Evolutionary conservation across 2,888 invertebrate species (phyloP), one percentile per base, ranked within the genome.

Genomic region (Dryobota labecula): DNA sequence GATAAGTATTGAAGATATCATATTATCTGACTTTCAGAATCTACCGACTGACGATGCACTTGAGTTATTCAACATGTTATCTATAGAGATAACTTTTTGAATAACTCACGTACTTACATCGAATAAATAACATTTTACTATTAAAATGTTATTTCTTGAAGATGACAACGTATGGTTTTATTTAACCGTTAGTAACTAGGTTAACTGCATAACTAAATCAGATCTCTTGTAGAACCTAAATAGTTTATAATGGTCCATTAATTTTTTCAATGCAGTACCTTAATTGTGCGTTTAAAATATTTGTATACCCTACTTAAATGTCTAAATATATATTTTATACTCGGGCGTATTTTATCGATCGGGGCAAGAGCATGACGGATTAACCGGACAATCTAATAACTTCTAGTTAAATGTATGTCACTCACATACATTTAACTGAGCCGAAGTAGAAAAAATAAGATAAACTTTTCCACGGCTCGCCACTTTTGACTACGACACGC

Each of bases 321-420:
- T 38, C n/a, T 36, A 45, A 30, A 18, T 47, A 18, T 47, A 18
- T 30, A 20, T 30, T 47, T 69, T 43, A 43, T 70, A 36, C 45
- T 65, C 9, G 30, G 43, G 45, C 30, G 27, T 61, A 41, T 45
- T 58, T 30, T 65, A 61, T 49, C 74, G 64, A 60, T 41, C 27
- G 74, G 75, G 49, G 75, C 65, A 66, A 80, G 75, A 66, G 65
- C 76, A 57, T 74, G 51, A 57, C 51, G 56, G 75, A 80, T 74
- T 57, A 62, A 70, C 63, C 33, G 49, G 24, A 56, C 57, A 43
- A 65, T 80, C 76, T 30, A 41, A 66, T 64, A 49, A 76, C 63
- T 63, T n/a, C n/a, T n/a, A n/a, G n/a, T n/a, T n/a, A n/a, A n/a
- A n/a, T n/a, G n/a, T n/a, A n/a, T n/a, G n/a, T n/a, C n/a, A 53